phyloP scores from a whole-genome alignment of 2,888 invertebrate species.

The Dastarcus helophoroides region DNA sequence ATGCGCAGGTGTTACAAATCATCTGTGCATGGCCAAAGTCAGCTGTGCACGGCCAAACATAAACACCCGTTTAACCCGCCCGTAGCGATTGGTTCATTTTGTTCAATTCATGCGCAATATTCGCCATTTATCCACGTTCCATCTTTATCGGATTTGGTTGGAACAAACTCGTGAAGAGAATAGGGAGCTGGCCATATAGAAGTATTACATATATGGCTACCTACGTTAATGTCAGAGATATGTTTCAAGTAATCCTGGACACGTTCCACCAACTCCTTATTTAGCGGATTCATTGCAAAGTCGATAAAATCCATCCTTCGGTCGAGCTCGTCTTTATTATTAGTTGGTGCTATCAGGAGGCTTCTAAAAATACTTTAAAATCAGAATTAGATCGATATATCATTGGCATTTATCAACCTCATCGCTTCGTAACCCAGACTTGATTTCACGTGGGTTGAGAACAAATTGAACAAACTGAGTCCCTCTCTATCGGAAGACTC shows the following conservation, averaged over 20 bases:
- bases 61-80: too few relatives aligned
- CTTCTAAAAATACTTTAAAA: slow-evolving; percentile 38
- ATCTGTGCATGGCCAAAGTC: too few relatives aligned
- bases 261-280: slow-evolving; percentile 49
- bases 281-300: slow-evolving; percentile 52
- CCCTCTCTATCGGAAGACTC: slow-evolving; percentile 53
- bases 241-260: slow-evolving; percentile 49
- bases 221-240: slow-evolving; percentile 52
- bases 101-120: too few relatives aligned
- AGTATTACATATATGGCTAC: too few relatives aligned
- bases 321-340: slow-evolving; percentile 45
- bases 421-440: slow-evolving; percentile 52
- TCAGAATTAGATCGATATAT: too few relatives aligned
- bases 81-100: too few relatives aligned
- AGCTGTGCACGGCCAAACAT: too few relatives aligned
- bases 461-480: slow-evolving; percentile 57
- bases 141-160: too few relatives aligned
- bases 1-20: too few relatives aligned
- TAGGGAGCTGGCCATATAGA: too few relatives aligned
- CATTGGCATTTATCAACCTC: slow-evolving; percentile 37
- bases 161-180: too few relatives aligned
- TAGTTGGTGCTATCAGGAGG: slow-evolving; percentile 60
- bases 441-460: slow-evolving; percentile 54
- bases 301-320: slow-evolving; percentile 58
- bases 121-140: too few relatives aligned